phyloP scores from a whole-genome alignment of 23 tunicate species.

The Halocynthia roretzi region DNA sequence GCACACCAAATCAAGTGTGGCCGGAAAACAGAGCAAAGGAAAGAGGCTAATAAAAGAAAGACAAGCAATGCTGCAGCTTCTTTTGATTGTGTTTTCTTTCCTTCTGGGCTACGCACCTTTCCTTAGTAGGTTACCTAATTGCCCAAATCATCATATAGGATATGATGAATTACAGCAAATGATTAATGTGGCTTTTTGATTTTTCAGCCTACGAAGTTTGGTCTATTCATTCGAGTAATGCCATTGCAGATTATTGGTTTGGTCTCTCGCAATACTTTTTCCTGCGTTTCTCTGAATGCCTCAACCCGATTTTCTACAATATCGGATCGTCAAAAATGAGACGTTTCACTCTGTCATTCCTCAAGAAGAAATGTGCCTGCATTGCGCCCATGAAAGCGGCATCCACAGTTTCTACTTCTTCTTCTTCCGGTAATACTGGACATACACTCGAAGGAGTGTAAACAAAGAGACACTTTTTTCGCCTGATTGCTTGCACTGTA shows the following conservation, averaged over 20 bases:
- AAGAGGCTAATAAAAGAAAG: background rate
- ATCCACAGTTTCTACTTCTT: too few relatives aligned
- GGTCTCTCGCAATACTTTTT: slow-evolving; percentile 14
- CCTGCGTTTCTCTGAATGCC: slow-evolving; percentile 21
- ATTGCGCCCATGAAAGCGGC: too few relatives aligned
- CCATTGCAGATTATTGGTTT: slow-evolving; percentile 25
- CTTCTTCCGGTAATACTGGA: too few relatives aligned
- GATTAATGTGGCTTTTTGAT: background rate
- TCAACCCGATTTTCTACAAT: slow-evolving; percentile 26
- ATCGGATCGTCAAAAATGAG: slow-evolving; percentile 25
- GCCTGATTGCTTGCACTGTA: too few relatives aligned
- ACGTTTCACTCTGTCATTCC: background rate
- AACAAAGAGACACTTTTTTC: too few relatives aligned
- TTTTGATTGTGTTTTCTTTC: background rate
- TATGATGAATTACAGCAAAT: background rate
- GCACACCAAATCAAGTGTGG: slow-evolving; percentile 3
- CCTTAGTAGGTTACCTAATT: slow-evolving; percentile 5
- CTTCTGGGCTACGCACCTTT: slow-evolving; percentile 16
- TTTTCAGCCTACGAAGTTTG: slow-evolving; percentile 21
- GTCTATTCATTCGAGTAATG: slow-evolving; percentile 2
- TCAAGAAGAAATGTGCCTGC: slow-evolving; percentile 8
- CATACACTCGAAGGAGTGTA: too few relatives aligned
- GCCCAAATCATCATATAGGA: too few relatives aligned
- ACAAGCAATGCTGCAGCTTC: slow-evolving; percentile 2
- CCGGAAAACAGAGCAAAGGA: background rate